Evolutionary conservation across 2,888 invertebrate genomes (phyloP), one percentile per base, ranked within the genome.

Genomic region (Odontocerum albicorne): DNA sequence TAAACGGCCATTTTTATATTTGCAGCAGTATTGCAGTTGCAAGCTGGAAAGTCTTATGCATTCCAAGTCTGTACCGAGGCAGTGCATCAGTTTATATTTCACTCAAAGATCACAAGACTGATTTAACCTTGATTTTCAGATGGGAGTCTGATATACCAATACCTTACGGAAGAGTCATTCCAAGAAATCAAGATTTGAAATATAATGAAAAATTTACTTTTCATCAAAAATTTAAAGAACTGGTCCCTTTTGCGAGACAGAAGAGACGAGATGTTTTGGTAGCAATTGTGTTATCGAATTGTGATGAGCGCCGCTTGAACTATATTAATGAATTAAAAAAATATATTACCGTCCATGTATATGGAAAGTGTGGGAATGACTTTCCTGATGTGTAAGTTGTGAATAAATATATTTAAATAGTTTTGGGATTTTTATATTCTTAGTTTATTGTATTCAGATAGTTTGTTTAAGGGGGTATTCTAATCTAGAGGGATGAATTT

Each of bases 141-240:
- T 76, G 72, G 65, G 80, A 82, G 58, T 75, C 85, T 1, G 86
- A 86, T 62, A 73, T 86, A 13, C 85, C 85, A 1, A 83, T 85
- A 2, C 84, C 86, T 0, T 86, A 86, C 53, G 86, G 86, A 0
- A 75, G 85, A 40, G 80, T 82, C 1, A 53, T 83, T 2, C 62
- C 71, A 2, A 21, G 42, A 8, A 7, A 17, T 0, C 3, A 20
- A 16, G 22, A 33, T 3, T n/a, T 35, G n/a, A 22, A 8, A 3
- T 10, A 43, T 7, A 3, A 10, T 7, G 12, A 8, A 10, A 8
- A 21, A 4, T 21, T 33, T n/a, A n/a, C 6, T 8, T 50, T 42
- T 10, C 3, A 20, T 1, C 22, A 42, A 7, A 35, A 21, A 10
- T 43, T 43, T 16, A 7, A 21, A 3, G 3, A n/a, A 4, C 35